These are phyloP conservation scores for Tetraneura akinire DNA, from an alignment of 1,140 invertebrate species.

Conservation along the genomic window DNA sequence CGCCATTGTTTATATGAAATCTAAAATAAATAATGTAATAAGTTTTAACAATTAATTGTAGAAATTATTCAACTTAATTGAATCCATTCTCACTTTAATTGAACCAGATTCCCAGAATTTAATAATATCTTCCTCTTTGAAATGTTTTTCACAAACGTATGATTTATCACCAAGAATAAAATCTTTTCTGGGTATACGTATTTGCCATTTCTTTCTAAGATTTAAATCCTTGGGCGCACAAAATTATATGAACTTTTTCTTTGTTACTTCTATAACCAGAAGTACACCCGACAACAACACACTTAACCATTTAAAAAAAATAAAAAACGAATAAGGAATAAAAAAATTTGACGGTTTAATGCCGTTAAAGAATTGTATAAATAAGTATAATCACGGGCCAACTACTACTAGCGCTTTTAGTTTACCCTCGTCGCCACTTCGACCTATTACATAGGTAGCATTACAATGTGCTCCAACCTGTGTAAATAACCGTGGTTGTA, in stretches of 20 bases:
- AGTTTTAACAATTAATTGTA: neutral
- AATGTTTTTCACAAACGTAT: conserved; percentile 11
- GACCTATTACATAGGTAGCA: neutral
- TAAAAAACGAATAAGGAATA: neutral
- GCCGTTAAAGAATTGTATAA: neutral
- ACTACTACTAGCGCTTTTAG: neutral
- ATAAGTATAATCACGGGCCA: neutral
- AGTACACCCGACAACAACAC: neutral
- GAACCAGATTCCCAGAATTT: neutral
- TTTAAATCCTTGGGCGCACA: neutral
- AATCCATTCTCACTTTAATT: neutral
- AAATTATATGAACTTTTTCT: neutral
- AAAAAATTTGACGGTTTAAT: no score
- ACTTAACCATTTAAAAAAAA: neutral
- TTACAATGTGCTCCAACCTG: neutral
- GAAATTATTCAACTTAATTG: neutral
- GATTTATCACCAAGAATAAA: conserved; percentile 6
- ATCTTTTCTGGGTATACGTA: neutral
- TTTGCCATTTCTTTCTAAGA: conserved; percentile 1
- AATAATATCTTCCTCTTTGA: conserved; percentile 6
- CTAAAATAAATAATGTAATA: neutral
- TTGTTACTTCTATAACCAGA: neutral
- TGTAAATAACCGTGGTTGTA: neutral
- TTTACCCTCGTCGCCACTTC: neutral
- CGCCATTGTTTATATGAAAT: conserved; percentile 11